Conservation (phyloP, 2,888 invertebrate genomes). For the Ariolimax columbianus region DNA sequence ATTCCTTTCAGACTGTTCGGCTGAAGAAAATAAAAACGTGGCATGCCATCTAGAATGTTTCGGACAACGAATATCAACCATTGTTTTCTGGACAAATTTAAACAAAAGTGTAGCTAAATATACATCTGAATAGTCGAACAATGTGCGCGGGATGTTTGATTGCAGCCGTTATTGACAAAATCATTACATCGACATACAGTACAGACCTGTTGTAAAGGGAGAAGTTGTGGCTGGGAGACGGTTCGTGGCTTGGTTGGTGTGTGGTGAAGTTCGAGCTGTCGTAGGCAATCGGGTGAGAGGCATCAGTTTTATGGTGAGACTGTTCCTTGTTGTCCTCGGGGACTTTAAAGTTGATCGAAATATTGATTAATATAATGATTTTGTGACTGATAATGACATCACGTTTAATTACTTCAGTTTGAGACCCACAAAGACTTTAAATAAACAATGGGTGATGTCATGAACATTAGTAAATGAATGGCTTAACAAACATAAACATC, state of each 20-base stretch:
- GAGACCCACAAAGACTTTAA: not conserved
- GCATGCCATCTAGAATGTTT: too few relatives aligned
- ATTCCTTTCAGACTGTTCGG: not conserved
- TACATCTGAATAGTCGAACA: not conserved
- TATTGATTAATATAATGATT: not conserved
- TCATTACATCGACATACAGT: not conserved
- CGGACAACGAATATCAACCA: not conserved
- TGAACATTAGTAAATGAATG: not conserved
- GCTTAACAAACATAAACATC: too few relatives aligned
- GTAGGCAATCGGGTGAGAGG: slow-evolving; percentile 1
- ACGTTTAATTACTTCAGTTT: not conserved
- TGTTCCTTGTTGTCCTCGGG: not conserved
- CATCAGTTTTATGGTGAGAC: not conserved
- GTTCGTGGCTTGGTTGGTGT: not conserved
- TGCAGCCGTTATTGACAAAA: not conserved
- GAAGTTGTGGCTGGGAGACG: not conserved
- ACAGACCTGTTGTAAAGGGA: slow-evolving; percentile 15
- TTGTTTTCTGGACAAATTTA: not conserved
- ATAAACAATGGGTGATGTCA: not conserved
- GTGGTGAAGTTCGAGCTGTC: not conserved
- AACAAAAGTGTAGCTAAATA: slow-evolving; percentile 15
- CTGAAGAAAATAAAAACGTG: too few relatives aligned
- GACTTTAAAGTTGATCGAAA: slow-evolving; percentile 9
- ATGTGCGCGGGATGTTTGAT: not conserved
- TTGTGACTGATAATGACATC: not conserved